Evolutionary conservation across 1,140 invertebrate species (phyloP), one percentile per base, ranked within the genome.

Genomic region (Saccostrea echinata): DNA sequence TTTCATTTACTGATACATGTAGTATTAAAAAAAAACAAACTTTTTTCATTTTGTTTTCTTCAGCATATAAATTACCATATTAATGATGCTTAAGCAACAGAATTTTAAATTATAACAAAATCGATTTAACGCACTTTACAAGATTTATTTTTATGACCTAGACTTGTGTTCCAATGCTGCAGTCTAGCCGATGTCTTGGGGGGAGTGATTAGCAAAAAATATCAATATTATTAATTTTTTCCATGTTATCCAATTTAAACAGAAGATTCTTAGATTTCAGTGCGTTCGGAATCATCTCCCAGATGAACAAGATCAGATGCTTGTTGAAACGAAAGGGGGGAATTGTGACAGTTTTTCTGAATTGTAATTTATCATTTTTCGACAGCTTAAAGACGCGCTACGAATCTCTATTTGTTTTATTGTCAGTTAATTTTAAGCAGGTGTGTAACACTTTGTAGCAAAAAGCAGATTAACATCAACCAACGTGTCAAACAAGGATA

Each of bases 391-490:
- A 71, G 68, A 71, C 68, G 68, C 68, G 27, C 68, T 71, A 71
- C 68, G 27, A 71, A 71, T 71, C 68, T 71, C 68, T 71, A 71
- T 71, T 71, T 71, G 68, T 71, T 71, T 71, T 71, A 71, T 71
- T 71, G 68, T 71, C 68, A 71, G 68, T 71, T 71, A 27, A 71
- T 71, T 71, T 71, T 30, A 33, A 30, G 68, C 68, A 71, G 68
- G 68, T 71, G 68, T 71, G 30, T 30, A 71, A 71, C 68, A 33
- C 68, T 33, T 30, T 57, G 55, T 30, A 71, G 68, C 68, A 71
- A 13, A 71, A 11, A 11, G 68, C 68, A 71, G 24, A 33, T 71
- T 33, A 21, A 21, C 68, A 71, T 71, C 68, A 30, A 12, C 68
- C 24, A 27, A 71, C 68, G 30, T 71, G 68, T 33, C 68, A 57